These are phyloP conservation scores for Tetragonula clypearis DNA, from an alignment of 1,140 invertebrate species.

Conservation along the genomic window DNA sequence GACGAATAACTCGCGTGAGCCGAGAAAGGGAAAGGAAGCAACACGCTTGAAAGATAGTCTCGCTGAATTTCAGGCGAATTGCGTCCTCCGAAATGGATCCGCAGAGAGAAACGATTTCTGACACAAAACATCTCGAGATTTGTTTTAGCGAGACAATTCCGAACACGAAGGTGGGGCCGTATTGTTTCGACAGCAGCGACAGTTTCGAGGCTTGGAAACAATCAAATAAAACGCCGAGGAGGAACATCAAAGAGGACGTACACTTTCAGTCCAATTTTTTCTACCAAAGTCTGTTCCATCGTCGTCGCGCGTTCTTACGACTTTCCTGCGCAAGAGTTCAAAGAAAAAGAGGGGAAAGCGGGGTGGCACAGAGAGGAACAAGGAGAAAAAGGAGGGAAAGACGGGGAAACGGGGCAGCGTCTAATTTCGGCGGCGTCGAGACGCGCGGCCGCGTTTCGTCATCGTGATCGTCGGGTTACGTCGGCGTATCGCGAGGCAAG, in stretches of 20 bases:
- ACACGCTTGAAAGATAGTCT: too few species aligned
- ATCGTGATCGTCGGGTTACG: slow-evolving; percentile 51
- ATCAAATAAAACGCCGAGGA: neutral
- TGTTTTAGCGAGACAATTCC: neutral
- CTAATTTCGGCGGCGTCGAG: slow-evolving; percentile 55
- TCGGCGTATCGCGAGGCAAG: slow-evolving; percentile 62
- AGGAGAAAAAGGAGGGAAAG: neutral
- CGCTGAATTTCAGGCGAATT: too few species aligned
- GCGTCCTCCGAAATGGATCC: too few species aligned
- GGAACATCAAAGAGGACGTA: neutral
- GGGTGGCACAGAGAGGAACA: neutral
- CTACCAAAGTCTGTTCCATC: neutral
- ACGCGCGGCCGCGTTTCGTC: slow-evolving; percentile 50
- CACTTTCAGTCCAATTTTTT: neutral
- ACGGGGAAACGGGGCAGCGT: neutral
- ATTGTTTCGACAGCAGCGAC: neutral
- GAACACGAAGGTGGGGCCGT: too few species aligned
- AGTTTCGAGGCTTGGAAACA: neutral
- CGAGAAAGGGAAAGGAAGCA: too few species aligned
- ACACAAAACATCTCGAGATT: too few species aligned
- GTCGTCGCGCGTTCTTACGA: neutral
- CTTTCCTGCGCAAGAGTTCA: neutral
- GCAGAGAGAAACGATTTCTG: too few species aligned
- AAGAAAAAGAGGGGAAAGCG: neutral
- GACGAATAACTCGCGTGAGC: too few species aligned